Base-by-base conservation (phyloP, 1,140 invertebrate genomes). In the Drosophila bocki region DNA sequence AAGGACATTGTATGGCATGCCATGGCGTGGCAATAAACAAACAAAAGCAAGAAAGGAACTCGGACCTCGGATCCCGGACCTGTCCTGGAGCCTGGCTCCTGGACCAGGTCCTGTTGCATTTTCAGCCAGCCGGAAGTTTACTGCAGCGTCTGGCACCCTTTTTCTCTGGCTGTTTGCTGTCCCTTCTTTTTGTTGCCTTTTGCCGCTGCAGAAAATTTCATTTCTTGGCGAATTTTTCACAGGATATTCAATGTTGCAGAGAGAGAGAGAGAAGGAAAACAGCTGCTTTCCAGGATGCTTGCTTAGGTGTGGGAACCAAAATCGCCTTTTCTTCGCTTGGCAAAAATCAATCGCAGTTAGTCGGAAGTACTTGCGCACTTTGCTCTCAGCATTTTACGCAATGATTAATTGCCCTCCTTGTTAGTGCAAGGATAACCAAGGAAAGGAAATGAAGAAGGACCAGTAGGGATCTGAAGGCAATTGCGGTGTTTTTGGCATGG, bases 1-100 rank as follows among this genome's bases (percentile, higher is more conserved):
- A 90, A 90, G 85, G 78, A 91, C 85, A 90, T 90, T 90, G 86
- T 82, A 91, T 85, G 82, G 86, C 69, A 74, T 86, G 78, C 85
- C 74, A 75, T 87, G 85, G 85, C 81, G 75, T 85, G 78, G 86
- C 85, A 82, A 85, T 90, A 88, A 88, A 88, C 85, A 85, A 90
- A 90, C 84, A 79, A 88, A 78, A 71, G 69, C 64, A 60, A 50
- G 37, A 63, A 39, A 64, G 50, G 44, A 57, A 51, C 53, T 56
- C 64, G 33, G 32, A 65, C 45, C 32, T 11, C 12, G 42, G 9
- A 71, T 51, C 51, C 47, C 2, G 45, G 45, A 53, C 64, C 67
- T 71, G 50, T 80, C 68, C 68, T 84, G 75, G 47, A 50, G 56
- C 29, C 45, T 35, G 42, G 54, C 47, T 29, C 53, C 64, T 78